Conservation (phyloP, 2,888 invertebrate species). For the Mayetiola destructor region DNA sequence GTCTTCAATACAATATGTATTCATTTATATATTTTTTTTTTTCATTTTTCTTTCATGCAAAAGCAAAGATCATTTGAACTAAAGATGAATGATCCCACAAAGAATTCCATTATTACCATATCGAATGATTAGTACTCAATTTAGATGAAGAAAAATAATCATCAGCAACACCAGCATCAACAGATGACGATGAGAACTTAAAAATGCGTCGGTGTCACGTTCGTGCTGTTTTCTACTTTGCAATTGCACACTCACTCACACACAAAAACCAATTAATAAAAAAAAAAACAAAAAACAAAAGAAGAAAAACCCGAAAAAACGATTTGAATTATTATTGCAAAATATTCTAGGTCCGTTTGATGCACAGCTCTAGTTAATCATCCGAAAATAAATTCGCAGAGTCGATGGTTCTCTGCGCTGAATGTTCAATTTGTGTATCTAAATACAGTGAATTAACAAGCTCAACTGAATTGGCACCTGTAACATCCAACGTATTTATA, state of each 20-base stretch:
- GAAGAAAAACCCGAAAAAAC: background rate
- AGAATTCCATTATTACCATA: background rate
- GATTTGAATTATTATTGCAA: background rate
- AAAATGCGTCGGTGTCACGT: slow-evolving; percentile 8
- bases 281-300: background rate
- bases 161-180: background rate
- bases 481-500: slow-evolving; percentile 4
- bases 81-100: background rate
- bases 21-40: too few species aligned
- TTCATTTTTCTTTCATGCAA: too few species aligned
- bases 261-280: background rate
- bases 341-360: background rate
- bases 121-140: background rate
- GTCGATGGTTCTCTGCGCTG: too few species aligned
- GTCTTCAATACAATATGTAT: too few species aligned
- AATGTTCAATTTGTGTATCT: too few species aligned
- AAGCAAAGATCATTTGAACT: too few species aligned
- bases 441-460: slow-evolving; percentile 3
- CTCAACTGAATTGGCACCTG: background rate
- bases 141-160: background rate
- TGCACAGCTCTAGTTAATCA: background rate
- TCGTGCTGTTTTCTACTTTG: background rate
- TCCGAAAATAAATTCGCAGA: background rate
- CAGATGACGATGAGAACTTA: background rate
- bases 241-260: slow-evolving; percentile 4